These are phyloP conservation scores for Calyptommatus sinebrachiatus DNA, from an alignment of 2,113 vertebrate species.

Conservation along the genomic window DNA sequence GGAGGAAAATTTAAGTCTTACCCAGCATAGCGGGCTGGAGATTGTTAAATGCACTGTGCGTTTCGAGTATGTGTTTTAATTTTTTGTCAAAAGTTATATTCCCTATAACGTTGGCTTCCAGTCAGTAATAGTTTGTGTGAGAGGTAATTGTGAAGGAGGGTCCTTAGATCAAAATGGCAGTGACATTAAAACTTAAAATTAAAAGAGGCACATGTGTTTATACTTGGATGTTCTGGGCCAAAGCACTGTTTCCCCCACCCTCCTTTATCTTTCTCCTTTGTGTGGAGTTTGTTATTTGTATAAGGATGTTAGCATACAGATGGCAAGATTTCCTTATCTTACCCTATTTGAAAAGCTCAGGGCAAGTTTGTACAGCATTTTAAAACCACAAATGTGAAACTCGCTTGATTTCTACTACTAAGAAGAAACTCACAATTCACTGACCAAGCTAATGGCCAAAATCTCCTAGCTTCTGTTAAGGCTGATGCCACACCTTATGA, in stretches of 20 bases:
- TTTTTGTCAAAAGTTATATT: slow-evolving; percentile 45
- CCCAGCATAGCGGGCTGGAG: slow-evolving; percentile 45
- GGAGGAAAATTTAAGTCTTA: slow-evolving; percentile 45
- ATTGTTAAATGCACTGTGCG: slow-evolving; percentile 44
- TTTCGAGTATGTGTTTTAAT: slow-evolving; percentile 36
- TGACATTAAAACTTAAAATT: slow-evolving; percentile 55
- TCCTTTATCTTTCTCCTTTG: not conserved
- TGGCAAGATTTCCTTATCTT: not conserved
- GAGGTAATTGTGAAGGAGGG: slow-evolving; percentile 22
- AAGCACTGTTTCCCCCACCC: slow-evolving; percentile 30
- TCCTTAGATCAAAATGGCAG: slow-evolving; percentile 46
- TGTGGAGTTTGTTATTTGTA: not conserved
- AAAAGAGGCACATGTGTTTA: slow-evolving; percentile 5
- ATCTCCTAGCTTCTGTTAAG: not conserved
- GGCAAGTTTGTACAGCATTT: slow-evolving; percentile 3
- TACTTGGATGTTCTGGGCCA: slow-evolving; percentile 13
- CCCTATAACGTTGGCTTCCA: slow-evolving; percentile 31
- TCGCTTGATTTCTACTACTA: not conserved
- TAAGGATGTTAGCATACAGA: not conserved
- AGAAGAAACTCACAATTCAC: not conserved
- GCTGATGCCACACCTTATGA: not conserved
- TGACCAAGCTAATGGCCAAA: not conserved
- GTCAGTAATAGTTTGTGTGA: not conserved
- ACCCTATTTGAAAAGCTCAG: not conserved
- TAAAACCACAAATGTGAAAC: not conserved